A percentile compares a stretch with the other conserved stretches of the same genome.
Evolutionary conservation across 2,113 vertebrate species (phyloP).

Genomic region (Coreoperca whiteheadi): DNA sequence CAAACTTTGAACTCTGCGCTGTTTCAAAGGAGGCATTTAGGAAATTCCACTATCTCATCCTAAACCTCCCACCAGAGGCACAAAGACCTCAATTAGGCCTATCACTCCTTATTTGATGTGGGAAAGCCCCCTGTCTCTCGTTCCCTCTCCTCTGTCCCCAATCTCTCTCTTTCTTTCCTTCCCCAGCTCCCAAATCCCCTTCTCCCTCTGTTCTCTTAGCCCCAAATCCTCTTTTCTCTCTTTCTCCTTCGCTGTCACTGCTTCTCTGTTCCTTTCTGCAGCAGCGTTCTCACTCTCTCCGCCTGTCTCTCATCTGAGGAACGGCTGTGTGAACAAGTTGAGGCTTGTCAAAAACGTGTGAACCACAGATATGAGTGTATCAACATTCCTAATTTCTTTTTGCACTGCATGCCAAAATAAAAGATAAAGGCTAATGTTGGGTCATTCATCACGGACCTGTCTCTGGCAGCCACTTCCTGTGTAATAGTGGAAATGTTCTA

Average conservation of each 20-base stretch:
- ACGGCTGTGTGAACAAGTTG: constrained; percentile 76
- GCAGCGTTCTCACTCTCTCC: constrained; percentile 44
- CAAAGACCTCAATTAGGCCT: constrained; percentile 85
- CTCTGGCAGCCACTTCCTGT: constrained; percentile 67
- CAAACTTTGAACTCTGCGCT: constrained; percentile 80
- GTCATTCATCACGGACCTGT: constrained; percentile 74
- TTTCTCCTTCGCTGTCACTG: constrained; percentile 47
- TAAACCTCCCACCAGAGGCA: constrained; percentile 83
- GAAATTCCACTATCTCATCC: constrained; percentile 85
- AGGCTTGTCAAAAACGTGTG: constrained; percentile 79
- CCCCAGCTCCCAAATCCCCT: constrained; percentile 69
- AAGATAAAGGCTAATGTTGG: constrained; percentile 79
- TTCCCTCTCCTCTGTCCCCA: constrained; percentile 71
- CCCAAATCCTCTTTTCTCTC: constrained; percentile 73
- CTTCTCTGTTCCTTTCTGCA: constrained; percentile 52
- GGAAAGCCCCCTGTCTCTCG: constrained; percentile 82
- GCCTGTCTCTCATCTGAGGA: constrained; percentile 52
- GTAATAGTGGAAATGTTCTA: constrained; percentile 70
- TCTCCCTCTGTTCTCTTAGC: constrained; percentile 62
- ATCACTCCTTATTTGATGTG: constrained; percentile 85
- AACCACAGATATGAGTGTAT: constrained; percentile 85
- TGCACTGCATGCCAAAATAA: constrained; percentile 78
- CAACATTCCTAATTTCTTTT: constrained; percentile 86
- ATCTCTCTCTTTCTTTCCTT: constrained; percentile 69
- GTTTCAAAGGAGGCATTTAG: constrained; percentile 84